phyloP scores from a whole-genome alignment of 1,140 invertebrate genomes.

The Neodiprion lecontei region DNA sequence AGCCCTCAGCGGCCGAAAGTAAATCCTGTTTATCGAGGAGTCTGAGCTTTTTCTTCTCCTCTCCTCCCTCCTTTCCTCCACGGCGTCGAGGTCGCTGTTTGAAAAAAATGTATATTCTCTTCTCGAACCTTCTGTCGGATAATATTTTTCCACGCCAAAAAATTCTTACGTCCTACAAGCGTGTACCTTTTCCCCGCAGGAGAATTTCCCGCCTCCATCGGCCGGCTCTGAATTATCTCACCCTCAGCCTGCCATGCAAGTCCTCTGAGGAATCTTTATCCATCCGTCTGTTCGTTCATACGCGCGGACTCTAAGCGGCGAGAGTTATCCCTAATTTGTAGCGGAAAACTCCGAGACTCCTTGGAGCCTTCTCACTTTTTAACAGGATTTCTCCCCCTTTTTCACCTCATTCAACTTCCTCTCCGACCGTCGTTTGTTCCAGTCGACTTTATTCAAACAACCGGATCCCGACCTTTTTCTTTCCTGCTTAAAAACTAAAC shows the following conservation, averaged over 20 bases:
- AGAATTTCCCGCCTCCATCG: not conserved
- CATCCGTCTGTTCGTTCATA: not conserved
- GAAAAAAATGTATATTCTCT: too few species aligned
- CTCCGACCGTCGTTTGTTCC: not conserved
- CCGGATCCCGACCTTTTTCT: not conserved
- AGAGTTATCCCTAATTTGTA: constrained; percentile 7
- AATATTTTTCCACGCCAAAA: too few species aligned
- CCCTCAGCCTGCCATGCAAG: too few species aligned
- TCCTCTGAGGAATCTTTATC: too few species aligned
- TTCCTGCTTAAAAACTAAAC: too few species aligned
- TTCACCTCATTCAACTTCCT: not conserved
- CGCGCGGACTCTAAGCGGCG: not conserved
- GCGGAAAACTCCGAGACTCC: not conserved
- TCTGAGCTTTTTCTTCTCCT: too few species aligned
- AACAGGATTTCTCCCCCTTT: constrained; percentile 4
- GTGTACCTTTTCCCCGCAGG: not conserved
- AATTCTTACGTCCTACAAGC: not conserved
- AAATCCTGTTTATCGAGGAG: too few species aligned
- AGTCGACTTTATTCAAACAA: not conserved
- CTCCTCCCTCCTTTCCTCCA: too few species aligned
- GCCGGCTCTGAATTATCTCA: not conserved
- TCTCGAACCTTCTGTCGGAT: too few species aligned
- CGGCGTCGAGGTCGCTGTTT: too few species aligned
- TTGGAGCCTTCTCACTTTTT: constrained; percentile 1
- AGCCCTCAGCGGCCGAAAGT: too few species aligned